phyloP scores from a whole-genome alignment of 2,797 vertebrate species.

The Lacerta bilineata region DNA sequence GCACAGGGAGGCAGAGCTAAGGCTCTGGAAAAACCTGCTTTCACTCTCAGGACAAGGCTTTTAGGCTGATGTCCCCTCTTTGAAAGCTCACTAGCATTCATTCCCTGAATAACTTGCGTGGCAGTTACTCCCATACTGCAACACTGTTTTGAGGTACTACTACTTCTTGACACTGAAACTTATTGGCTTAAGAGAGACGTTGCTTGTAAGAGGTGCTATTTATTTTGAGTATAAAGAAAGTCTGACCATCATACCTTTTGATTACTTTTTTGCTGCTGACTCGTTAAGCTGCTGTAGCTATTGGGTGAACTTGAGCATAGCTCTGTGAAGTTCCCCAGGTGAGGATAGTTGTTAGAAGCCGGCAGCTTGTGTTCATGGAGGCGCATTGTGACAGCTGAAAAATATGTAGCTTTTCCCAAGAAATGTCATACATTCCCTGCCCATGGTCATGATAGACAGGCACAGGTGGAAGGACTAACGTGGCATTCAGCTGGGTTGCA shows the following conservation, averaged over 20 bases:
- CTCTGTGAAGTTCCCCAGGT: not conserved
- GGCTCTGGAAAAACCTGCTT: conserved; percentile 17
- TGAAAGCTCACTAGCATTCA: not conserved
- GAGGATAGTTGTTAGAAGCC: not conserved
- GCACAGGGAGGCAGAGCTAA: conserved; percentile 23
- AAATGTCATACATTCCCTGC: conserved; percentile 2
- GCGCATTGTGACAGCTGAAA: conserved; percentile 65
- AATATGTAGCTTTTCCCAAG: conserved; percentile 59
- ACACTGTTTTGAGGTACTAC: not conserved
- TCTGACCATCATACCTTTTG: conserved; percentile 11
- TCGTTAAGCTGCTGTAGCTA: not conserved
- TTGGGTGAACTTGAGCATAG: not conserved
- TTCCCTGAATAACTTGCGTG: not conserved
- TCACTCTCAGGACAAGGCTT: conserved; percentile 13
- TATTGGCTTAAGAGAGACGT: not conserved
- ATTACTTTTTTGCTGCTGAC: accelerated
- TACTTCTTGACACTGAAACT: not conserved
- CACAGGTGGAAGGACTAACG: conserved; percentile 15
- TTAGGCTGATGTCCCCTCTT: not conserved
- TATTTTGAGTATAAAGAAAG: conserved; percentile 24
- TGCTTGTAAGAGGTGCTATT: conserved; percentile 12
- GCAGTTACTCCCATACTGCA: not conserved
- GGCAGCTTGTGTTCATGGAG: accelerated
- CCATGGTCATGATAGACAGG: conserved; percentile 5
- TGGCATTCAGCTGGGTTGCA: accelerated